Evolutionary conservation across 2,888 invertebrate species (phyloP), one percentile per base, ranked within the genome.

Genomic region (Caenorhabditis angaria): DNA sequence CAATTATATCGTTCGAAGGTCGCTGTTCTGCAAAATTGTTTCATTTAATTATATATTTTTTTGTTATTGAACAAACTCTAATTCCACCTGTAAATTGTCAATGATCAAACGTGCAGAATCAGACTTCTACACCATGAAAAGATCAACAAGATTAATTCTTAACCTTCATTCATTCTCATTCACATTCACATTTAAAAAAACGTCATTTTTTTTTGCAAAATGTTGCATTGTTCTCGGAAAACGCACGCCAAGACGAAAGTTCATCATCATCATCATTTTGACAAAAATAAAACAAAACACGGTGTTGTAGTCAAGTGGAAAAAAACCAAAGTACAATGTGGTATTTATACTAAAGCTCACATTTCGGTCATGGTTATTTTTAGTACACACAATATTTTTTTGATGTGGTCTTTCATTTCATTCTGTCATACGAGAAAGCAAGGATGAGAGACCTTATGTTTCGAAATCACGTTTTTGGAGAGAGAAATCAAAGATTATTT

Each of bases 81-180:
- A 18, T 41, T 41, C 3, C 41, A 41, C n/a, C n/a, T n/a, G n/a
- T 10, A 41, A 41, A 10, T 41, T 14, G 41, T 41, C n/a, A n/a
- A n/a, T 41, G 41, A 41, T 41, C 41, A 41, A 41, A 41, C 41
- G 41, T 41, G 41, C 41, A 41, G n/a, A n/a, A n/a, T n/a, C n/a
- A n/a, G n/a, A 41, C 10, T 32, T 32, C 10, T 32, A 41, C 10
- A 41, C 10, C 10, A 10, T 41, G 41, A 41, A 41, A 12, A 41
- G 41, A 41, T 10, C 41, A 41, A n/a, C n/a, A n/a, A n/a, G n/a
- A n/a, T n/a, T n/a, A n/a, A n/a, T n/a, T n/a, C n/a, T n/a, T n/a
- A n/a, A n/a, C n/a, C n/a, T n/a, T n/a, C n/a, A n/a, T n/a, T n/a
- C n/a, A n/a, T n/a, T n/a, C n/a, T n/a, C n/a, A n/a, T n/a, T n/a